Evolutionary conservation across 2,888 invertebrate species (phyloP).

Genomic region (Polylopha cassiicola): DNA sequence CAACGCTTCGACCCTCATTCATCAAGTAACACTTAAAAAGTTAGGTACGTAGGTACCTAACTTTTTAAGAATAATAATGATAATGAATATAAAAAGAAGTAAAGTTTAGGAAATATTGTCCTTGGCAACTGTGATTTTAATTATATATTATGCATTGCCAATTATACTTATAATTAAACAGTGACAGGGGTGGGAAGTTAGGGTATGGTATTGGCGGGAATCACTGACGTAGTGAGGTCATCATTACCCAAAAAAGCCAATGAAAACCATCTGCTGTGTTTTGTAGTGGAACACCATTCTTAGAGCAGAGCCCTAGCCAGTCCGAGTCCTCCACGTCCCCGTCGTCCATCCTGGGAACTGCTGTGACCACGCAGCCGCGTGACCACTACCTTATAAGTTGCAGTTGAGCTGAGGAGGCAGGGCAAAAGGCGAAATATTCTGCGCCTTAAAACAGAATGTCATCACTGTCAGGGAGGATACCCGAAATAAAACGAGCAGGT

Average conservation of each 20-base stretch:
- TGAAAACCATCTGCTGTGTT: slow-evolving; percentile 3
- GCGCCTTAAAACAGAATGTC: slow-evolving; percentile 3
- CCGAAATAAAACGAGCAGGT: slow-evolving; percentile 3
- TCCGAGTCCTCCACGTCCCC: slow-evolving; percentile 1
- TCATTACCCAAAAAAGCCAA: not conserved
- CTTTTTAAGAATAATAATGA: too few species aligned
- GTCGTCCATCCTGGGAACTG: not conserved
- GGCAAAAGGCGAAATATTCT: slow-evolving; percentile 1
- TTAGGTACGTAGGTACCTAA: too few species aligned
- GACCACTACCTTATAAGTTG: not conserved
- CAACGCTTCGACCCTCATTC: too few species aligned
- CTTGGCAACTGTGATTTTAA: too few species aligned
- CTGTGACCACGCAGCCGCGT: not conserved
- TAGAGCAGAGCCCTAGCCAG: slow-evolving; percentile 3
- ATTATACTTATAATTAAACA: too few species aligned
- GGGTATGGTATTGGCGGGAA: not conserved
- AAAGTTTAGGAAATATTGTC: too few species aligned
- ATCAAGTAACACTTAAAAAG: too few species aligned
- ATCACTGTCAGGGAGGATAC: not conserved
- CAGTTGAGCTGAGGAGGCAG: slow-evolving; percentile 3
- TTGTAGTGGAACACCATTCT: slow-evolving; percentile 2
- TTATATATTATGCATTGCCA: too few species aligned
- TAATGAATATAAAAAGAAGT: too few species aligned
- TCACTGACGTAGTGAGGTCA: not conserved
- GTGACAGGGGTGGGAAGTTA: not conserved